Conservation (phyloP, 2,888 invertebrate species). For the Thelaira solivaga region DNA sequence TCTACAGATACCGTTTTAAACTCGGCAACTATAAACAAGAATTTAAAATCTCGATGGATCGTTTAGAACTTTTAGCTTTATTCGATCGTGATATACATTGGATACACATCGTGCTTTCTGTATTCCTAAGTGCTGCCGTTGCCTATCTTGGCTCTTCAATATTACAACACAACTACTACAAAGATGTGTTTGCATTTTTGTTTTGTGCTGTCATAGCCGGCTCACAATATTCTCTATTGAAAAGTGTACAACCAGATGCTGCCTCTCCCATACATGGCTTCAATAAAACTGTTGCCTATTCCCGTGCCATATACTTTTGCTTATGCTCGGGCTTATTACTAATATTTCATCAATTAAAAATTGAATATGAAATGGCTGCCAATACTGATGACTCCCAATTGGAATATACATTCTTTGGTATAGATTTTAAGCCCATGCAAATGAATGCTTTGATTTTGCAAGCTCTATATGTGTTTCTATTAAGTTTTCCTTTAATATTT, state of each 20-base stretch:
- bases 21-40: conserved; percentile 73
- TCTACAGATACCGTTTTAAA: conserved; percentile 76
- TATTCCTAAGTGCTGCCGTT: conserved; percentile 89
- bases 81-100: conserved; percentile 93
- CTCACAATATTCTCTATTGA: conserved; percentile 96
- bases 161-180: conserved; percentile 90
- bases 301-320: conserved; percentile 95
- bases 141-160: conserved; percentile 90
- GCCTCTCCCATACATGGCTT: conserved; percentile 99
- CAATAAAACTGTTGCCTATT: conserved; percentile 95
- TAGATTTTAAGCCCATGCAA: conserved; percentile 78
- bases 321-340: conserved; percentile 82
- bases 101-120: conserved; percentile 86
- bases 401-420: conserved; percentile 70
- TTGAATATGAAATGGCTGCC: conserved; percentile 67
- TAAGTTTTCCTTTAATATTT: conserved; percentile 95
- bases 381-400: conserved; percentile 41
- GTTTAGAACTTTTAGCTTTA: conserved; percentile 92
- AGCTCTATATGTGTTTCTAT: conserved; percentile 86
- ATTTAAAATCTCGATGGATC: conserved; percentile 91
- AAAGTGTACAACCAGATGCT: conserved; percentile 99
- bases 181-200: conserved; percentile 93
- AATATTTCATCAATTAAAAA: conserved; percentile 71
- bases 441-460: conserved; percentile 84
- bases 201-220: conserved; percentile 99